Evolutionary conservation across 2,797 vertebrate genomes (phyloP), one percentile per base, ranked within the genome.

Genomic region (Neosilurus mollespiculum): DNA sequence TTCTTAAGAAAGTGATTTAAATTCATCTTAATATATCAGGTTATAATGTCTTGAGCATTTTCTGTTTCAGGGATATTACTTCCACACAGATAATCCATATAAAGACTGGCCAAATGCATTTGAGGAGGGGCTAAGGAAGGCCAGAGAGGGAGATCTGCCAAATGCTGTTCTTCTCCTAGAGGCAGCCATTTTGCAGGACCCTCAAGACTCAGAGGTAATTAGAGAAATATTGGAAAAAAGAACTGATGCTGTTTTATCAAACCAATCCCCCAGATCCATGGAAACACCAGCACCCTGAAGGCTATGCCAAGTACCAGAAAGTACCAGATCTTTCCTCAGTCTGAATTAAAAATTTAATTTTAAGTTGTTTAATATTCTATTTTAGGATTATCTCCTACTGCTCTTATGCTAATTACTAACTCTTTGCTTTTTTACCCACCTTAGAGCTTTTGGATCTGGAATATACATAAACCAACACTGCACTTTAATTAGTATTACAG

Each of bases 1-100:
- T 7, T 70, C 65, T 54, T 18, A 34, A 30, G 15, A 26, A n/a
- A 30, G 3, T 0, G 37, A 37, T 61, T 77, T 43, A 61, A 77
- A 43, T 24, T 61, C 30, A 59, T 61, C 22, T 43, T 30, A 65
- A 24, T 69, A 79, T 54, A 69, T 54, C 43, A 81, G 15, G 59
- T 78, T 62, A 34, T 78, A 37, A 85, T 75, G 65, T 56, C 62
- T 70, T 34, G n/a, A 73, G 54, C 53, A 53, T 72, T 81, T 59
- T 91, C 70, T 88, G 79, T 93, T 85, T 84, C 91, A 99, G 98
- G 98, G 98, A 85, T 99, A 99, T 94, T 99, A 98, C 94, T 99
- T 99, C 92, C 97, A 99, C 90, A 99, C 96, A 37, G 98, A 99
- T 90, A 99, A 99, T 90, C 98, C 98, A 71, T 99, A 97, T 92